Evolutionary conservation across 2,888 invertebrate genomes (phyloP), one percentile per base, ranked within the genome.

Genomic region (Achlya flavicornis): DNA sequence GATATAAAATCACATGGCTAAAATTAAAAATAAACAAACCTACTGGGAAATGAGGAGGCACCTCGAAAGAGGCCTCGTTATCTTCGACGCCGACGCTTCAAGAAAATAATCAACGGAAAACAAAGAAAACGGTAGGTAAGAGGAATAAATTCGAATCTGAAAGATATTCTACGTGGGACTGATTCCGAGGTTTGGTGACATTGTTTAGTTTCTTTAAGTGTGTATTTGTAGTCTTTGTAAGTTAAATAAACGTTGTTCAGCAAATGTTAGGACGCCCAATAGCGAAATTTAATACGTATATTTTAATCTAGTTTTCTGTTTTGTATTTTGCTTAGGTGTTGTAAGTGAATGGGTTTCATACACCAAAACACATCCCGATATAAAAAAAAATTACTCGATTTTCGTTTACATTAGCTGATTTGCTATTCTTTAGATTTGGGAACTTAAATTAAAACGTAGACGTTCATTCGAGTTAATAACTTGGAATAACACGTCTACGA

Each of bases 1-100:
- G 66, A 73, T 79, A 79, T 71, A 73, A 78, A 79, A 74, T 79
- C 74, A 69, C 67, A 69, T 68, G 75, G 70, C 74, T 79, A 72
- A 85, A 87, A 85, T 84, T 85, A 87, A 87, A 87, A 87, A 85
- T 81, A 86, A 59, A 85, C 79, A 83, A 84, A 84, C 77, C 83
- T 78, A 78, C 78, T 78, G 83, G 86, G 85, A 88, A 88, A 86
- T 87, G 85, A 86, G 80, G 73, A 82, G 85, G 82, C 83, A 79
- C 78, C 81, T 83, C 77, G 74, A 80, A 83, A 86, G 81, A 81
- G 76, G 68, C 77, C 86, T 88, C 88, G 84, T 88, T 87, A 88
- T 86, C 86, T 86, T 86, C 83, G 81, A 79, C 78, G 76, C 70
- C 67, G 73, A 76, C 73, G 78, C 73, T 79, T 73, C 72, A 80